Evolutionary conservation across 2,888 invertebrate species (phyloP).

Genomic region (Lithophane ornitopus): DNA sequence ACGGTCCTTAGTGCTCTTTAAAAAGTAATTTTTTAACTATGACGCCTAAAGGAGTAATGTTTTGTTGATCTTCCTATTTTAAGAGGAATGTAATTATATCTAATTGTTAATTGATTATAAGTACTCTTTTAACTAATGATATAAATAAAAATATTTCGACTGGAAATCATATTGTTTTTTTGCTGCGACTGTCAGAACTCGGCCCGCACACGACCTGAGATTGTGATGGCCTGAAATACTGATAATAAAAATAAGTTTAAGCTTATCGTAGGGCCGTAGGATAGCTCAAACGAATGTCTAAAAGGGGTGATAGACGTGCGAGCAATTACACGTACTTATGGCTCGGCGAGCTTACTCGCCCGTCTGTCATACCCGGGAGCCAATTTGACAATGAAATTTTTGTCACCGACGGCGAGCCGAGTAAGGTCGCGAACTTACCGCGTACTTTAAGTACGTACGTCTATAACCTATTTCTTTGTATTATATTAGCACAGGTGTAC

Average conservation of each 20-base stretch:
- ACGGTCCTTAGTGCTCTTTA: slow-evolving; percentile 1
- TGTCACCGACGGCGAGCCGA: no score
- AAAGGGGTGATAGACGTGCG: no score
- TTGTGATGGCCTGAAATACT: not conserved
- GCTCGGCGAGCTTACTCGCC: no score
- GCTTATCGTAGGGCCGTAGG: not conserved
- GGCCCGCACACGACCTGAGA: not conserved
- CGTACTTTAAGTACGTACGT: no score
- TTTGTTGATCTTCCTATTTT: not conserved
- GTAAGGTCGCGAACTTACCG: no score
- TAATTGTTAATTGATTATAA: slow-evolving; percentile 6
- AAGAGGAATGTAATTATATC: not conserved
- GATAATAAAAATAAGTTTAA: not conserved
- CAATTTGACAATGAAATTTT: no score
- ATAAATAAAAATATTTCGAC: slow-evolving; percentile 12
- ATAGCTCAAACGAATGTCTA: not conserved
- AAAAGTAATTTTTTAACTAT: not conserved
- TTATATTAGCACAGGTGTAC: no score
- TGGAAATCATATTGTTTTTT: not conserved
- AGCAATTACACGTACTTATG: no score
- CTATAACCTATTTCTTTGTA: no score
- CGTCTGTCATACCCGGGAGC: no score
- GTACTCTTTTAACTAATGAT: slow-evolving; percentile 2
- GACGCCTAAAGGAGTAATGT: not conserved
- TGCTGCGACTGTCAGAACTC: not conserved